Evolutionary conservation across 2,113 vertebrate genomes (phyloP), one percentile per base, ranked within the genome.

Genomic region (Oryzias woworae): DNA sequence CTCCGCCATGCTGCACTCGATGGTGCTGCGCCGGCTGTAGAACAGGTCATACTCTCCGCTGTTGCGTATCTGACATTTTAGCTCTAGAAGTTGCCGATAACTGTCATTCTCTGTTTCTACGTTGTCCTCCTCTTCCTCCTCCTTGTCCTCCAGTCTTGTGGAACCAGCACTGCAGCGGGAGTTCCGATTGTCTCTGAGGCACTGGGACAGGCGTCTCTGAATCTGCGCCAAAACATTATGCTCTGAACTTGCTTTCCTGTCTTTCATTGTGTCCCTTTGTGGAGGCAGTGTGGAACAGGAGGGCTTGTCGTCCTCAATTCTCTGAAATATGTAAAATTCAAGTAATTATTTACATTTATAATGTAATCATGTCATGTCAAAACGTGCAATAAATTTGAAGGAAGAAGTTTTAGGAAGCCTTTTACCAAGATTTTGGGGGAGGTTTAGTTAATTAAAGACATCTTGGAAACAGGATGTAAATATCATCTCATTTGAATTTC

Each of bases 51-150:
- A 98, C 63, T 97, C 95, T 0, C 95, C 94, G 0, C 92, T 95
- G 86, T 94, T 97, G 14, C 87, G 90, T 62, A 99, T 97, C 88
- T 97, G 95, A 88, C 96, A 98, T 69, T 98, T 98, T 4, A 98
- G 93, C 88, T 97, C 95, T 87, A 99, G 63, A 13, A 99, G 91
- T 85, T 98, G 96, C 56, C 93, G 93, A 85, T 95, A 97, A 12
- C 93, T 92, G 56, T 97, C 95, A 7, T 94, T 95, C 22, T 95
- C 96, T 18, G 88, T 89, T 1, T 91, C 92, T 6, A 90, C 92
- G 0, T 93, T 91, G 77, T 92, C 48, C 81, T 77, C 75, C 62
- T 92, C 86, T 81, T 77, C 75, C 64, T 92, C 86, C 70, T 90
- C 7, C 82, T 86, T 82, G 85, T 91, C 58, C 74, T 94, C 56